These are phyloP conservation scores for Plectropomus leopardus DNA, from an alignment of 2,113 vertebrate genomes.

Conservation along the genomic window DNA sequence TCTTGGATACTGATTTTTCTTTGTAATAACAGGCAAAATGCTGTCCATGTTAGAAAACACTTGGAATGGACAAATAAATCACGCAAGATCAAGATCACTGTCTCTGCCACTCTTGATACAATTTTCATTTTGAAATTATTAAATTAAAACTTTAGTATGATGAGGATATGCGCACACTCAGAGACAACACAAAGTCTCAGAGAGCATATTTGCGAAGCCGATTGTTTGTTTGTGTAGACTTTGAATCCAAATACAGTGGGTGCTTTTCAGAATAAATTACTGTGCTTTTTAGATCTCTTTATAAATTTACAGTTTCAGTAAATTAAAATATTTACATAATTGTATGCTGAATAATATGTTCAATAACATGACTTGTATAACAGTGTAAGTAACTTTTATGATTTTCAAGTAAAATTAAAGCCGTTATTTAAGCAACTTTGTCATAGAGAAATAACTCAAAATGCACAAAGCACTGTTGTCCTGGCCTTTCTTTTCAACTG, in stretches of 20 bases:
- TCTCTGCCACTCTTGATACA: background rate
- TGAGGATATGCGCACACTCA: rapidly evolving
- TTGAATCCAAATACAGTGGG: conserved; percentile 59
- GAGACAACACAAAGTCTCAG: conserved; percentile 48
- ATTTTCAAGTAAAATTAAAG: background rate
- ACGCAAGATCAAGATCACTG: background rate
- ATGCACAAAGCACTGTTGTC: background rate
- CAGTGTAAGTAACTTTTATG: background rate
- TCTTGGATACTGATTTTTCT: background rate
- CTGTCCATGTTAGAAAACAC: background rate
- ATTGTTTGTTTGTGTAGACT: conserved; percentile 77
- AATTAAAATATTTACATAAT: background rate
- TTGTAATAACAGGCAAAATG: background rate
- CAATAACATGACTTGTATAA: background rate
- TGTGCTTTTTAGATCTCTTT: background rate
- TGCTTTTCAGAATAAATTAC: conserved; percentile 37
- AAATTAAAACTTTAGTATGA: too few species aligned
- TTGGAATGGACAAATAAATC: background rate
- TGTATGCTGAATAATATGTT: background rate
- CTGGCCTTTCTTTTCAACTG: background rate
- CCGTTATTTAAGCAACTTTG: conserved; percentile 2
- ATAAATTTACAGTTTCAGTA: conserved; percentile 1
- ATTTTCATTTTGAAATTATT: background rate
- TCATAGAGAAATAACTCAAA: background rate
- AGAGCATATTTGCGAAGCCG: conserved; percentile 69